Base-by-base conservation (phyloP, 2,113 vertebrate genomes). In the Hylia prasina region DNA sequence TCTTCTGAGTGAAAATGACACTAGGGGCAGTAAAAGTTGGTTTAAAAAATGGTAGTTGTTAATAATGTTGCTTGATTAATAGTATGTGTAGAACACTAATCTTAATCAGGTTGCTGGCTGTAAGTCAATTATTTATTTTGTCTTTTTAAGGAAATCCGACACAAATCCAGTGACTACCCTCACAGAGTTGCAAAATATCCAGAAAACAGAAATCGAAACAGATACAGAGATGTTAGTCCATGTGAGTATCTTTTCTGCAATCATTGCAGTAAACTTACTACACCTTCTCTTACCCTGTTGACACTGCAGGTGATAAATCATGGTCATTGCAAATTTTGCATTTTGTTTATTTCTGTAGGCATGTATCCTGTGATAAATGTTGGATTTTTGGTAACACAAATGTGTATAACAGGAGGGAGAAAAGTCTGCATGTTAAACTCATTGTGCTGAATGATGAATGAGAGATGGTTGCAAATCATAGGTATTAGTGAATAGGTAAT, bases 161-260 rank as follows among this genome's bases (percentile, higher is more conserved):
- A 98, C 97, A 98, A 99, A 95, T 99, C 99, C 92, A 98, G 98
- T 94, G 99, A 99, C 93, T 99, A 98, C 96, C 97, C 99, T 88
- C 99, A 99, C 81, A 99, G 94, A 98, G 98, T 99, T 97, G 99
- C 99, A 82, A 99, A 99, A 96, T 98, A 98, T 94, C 98, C 98
- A 90, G 98, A 98, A 96, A 99, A 99, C 96, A 98, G 98, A 96
- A 99, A 98, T 98, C 98, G 99, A 90, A 99, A 99, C 98, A 98
- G 99, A 98, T 99, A 99, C 97, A 99, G 99, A 98, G 99, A 99
- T 89, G 99, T 99, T 94, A 99, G 99, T 96, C 99, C 99, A 6
- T 99, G 99, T 99, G 98, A 99, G 99, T 99, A 98, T 82, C 25
- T 77, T 63, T 39, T 64, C 63, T 92, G 78, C 66, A 42, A 9